Evolutionary conservation across 2,888 invertebrate species (phyloP).

Genomic region (Bombylius discolor): DNA sequence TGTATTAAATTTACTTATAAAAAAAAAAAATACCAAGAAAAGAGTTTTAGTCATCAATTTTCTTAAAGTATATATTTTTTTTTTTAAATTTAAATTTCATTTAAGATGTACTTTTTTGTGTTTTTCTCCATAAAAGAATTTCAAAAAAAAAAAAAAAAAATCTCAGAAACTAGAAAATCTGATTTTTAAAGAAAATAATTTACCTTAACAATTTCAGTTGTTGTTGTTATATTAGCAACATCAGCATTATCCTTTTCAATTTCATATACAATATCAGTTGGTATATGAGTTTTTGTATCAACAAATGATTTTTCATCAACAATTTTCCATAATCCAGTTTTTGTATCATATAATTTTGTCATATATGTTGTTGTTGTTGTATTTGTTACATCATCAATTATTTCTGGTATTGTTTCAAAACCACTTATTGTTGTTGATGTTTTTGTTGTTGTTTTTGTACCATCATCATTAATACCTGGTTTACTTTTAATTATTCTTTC

Average conservation of each 20-base stretch:
- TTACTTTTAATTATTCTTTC: slow-evolving; percentile 40
- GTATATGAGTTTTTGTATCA: slow-evolving; percentile 33
- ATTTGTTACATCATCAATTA: slow-evolving; percentile 37
- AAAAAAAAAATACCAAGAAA: too few species aligned
- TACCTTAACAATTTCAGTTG: slow-evolving; percentile 38
- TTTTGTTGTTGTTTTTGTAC: not conserved
- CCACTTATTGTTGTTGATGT: slow-evolving; percentile 13
- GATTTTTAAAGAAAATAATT: slow-evolving; percentile 8
- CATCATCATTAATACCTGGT: slow-evolving; percentile 5
- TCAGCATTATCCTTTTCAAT: slow-evolving; percentile 38
- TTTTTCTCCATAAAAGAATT: not conserved
- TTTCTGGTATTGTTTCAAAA: slow-evolving; percentile 28
- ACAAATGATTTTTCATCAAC: slow-evolving; percentile 37
- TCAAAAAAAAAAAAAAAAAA: too few species aligned
- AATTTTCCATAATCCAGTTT: slow-evolving; percentile 35
- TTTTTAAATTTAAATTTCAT: not conserved
- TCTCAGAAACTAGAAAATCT: too few species aligned
- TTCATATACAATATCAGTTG: slow-evolving; percentile 36
- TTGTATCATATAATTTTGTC: slow-evolving; percentile 36
- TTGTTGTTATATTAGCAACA: slow-evolving; percentile 37
- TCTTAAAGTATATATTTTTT: not conserved
- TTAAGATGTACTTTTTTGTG: not conserved
- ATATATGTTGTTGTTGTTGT: slow-evolving; percentile 36
- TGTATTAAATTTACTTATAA: too few species aligned
- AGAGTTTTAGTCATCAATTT: too few species aligned